Conservation (phyloP, 92 coral and sea anemone genomes). For the Bergia puertoricense region DNA sequence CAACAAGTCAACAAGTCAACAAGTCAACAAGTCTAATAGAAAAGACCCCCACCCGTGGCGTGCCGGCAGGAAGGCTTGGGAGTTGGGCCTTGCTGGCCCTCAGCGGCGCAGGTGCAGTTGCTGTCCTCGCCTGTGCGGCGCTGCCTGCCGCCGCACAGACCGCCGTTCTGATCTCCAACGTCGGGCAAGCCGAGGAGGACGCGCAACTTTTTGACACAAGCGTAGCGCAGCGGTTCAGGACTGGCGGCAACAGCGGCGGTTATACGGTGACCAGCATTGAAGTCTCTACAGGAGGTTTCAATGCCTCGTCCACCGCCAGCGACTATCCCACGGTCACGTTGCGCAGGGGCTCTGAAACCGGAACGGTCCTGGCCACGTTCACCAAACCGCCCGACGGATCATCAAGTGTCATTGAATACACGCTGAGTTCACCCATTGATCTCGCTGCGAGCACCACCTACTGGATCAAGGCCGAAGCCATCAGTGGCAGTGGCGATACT, state of each 20-base stretch:
- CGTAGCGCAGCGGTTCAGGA: constrained; percentile 1
- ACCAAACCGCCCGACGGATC: constrained; percentile 11
- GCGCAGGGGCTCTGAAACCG: not conserved
- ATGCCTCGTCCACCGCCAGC: not conserved
- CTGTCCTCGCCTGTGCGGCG: not conserved
- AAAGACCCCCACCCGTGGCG: not conserved
- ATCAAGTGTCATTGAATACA: not conserved
- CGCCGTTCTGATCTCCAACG: constrained; percentile 10
- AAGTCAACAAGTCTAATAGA: not conserved
- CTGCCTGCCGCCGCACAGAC: constrained; percentile 15
- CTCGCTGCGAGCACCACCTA: constrained; percentile 17
- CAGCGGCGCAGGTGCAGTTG: constrained; percentile 11
- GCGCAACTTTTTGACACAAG: not conserved
- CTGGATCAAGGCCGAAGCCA: not conserved
- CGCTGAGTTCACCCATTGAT: constrained; percentile 4
- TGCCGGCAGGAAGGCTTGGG: constrained; percentile 14
- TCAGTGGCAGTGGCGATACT: not conserved
- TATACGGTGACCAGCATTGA: constrained; percentile 14
- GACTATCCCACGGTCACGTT: constrained; percentile 4
- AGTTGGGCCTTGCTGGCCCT: constrained; percentile 13
- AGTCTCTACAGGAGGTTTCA: not conserved
- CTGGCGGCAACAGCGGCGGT: constrained; percentile 13
- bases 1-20: not conserved
- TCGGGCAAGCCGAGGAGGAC: not conserved
- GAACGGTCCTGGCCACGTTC: constrained; percentile 14